Base-by-base conservation (phyloP, 2,113 vertebrate genomes). In the Brevimyrus niger region DNA sequence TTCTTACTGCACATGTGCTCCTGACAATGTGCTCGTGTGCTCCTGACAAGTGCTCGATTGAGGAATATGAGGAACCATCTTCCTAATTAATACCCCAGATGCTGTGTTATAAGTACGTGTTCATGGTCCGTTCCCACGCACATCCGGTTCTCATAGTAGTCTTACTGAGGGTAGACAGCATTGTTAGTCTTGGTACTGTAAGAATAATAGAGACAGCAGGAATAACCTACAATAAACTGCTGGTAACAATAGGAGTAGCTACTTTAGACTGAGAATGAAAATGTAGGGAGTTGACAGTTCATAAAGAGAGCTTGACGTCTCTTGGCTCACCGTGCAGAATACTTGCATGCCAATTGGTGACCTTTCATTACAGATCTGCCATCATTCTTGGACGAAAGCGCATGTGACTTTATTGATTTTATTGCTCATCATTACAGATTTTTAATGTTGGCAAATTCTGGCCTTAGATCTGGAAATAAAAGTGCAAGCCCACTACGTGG, bases 61-160 rank as follows among this genome's bases (percentile, higher is more conserved):
- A 80, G 65, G 21, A 47, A 87, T 38, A 46, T 17, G 89, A 76
- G 85, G 27, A 38, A 55, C 44, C 53, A 61, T 15, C 82, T 86
- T 86, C 89, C 55, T 86, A 86, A 89, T 89, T 89, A 86, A 73
- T 89, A 89, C 83, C 89, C 83, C 58, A 69, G 89, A 86, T 31
- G n/a, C 55, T 89, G 44, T 50, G n/a, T 86, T 86, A 86, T 86
- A 50, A 47, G 58, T 69, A 35, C 19, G 84, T 31, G 27, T 58
- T 21, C 38, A 3, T 46, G 21, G 35, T 85, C 27, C 17, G 3
- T 61, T 86, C 53, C 80, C 80, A 38, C 82, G 17, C 82, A 35
- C 58, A 86, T 86, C 46, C 65, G 55, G 53, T 89, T 69, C 47
- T 35, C n/a, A 15, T 73, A 48, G 69, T 27, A 76, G 48, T 13